Conservation (phyloP, 2,888 invertebrate species). For the Zygothrica quintamaculata region DNA sequence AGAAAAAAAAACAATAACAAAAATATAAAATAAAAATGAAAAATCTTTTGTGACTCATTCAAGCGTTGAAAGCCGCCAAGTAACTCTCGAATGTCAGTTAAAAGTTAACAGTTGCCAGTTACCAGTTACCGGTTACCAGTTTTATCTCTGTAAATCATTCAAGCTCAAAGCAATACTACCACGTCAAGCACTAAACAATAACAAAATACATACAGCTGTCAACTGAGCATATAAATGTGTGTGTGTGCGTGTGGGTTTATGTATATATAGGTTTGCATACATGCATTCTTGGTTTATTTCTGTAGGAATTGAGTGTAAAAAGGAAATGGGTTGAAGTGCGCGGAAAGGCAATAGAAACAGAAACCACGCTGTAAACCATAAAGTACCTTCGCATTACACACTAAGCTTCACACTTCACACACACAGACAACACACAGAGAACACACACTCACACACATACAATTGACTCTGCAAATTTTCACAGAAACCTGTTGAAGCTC, state of each 20-base stretch:
- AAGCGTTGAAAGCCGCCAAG: slow-evolving; percentile 54
- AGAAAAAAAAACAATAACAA: too few relatives aligned
- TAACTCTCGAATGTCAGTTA: slow-evolving; percentile 34
- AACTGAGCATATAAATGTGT: not conserved
- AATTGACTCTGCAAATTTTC: too few relatives aligned
- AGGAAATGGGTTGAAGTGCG: too few relatives aligned
- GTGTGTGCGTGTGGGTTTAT: not conserved
- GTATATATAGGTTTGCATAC: slow-evolving; percentile 8
- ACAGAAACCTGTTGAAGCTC: too few relatives aligned
- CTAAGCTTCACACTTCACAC: too few relatives aligned
- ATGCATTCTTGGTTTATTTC: not conserved
- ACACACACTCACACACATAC: too few relatives aligned
- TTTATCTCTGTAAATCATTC: slow-evolving; percentile 13
- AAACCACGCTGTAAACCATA: too few relatives aligned
- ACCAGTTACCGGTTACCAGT: slow-evolving; percentile 27
- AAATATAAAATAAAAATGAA: too few relatives aligned
- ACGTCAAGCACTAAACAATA: slow-evolving; percentile 23
- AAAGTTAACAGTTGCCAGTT: slow-evolving; percentile 15
- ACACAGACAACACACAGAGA: too few relatives aligned
- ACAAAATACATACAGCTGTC: not conserved
- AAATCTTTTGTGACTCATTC: slow-evolving; percentile 55
- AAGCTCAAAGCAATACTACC: slow-evolving; percentile 10
- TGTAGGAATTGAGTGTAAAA: too few relatives aligned
- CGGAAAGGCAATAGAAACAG: too few relatives aligned
- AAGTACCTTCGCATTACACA: too few relatives aligned